These are phyloP conservation scores for Crotalus helleri DNA, from an alignment of 2,113 vertebrate species.

Conservation along the genomic window DNA sequence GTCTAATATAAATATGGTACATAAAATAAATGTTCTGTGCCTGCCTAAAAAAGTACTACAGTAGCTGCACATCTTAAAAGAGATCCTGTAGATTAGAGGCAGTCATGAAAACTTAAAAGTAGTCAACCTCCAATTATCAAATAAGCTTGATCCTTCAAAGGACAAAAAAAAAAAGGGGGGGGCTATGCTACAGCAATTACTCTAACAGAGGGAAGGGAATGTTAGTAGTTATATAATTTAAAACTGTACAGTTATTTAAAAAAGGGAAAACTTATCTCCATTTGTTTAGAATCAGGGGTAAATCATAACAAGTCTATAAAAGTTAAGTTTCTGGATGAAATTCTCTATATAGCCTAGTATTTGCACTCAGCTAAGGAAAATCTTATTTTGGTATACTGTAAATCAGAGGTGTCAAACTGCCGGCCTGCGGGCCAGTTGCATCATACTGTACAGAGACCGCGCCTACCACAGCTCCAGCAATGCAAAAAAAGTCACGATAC, in stretches of 20 bases:
- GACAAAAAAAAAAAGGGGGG: not conserved
- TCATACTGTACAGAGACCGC: no score
- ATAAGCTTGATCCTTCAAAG: not conserved
- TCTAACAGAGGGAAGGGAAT: not conserved
- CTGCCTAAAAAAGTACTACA: slow-evolving; percentile 29
- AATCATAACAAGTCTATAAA: not conserved
- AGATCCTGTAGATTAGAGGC: not conserved
- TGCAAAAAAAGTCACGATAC: no score
- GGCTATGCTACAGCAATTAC: not conserved
- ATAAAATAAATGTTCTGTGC: slow-evolving; percentile 17
- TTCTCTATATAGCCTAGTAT: not conserved
- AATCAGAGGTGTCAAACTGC: no score
- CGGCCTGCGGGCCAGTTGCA: no score
- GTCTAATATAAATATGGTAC: slow-evolving; percentile 51
- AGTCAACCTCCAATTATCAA: not conserved
- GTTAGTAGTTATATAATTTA: not conserved
- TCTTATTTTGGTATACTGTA: not conserved
- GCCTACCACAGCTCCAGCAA: no score
- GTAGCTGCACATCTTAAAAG: slow-evolving; percentile 30
- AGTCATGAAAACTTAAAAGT: not conserved
- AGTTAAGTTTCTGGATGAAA: not conserved
- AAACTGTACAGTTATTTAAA: not conserved
- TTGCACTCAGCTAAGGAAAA: not conserved
- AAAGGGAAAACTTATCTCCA: not conserved
- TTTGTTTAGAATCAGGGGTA: not conserved